phyloP scores from a whole-genome alignment of 2,888 invertebrate species.

The Pachydiplax longipennis region DNA sequence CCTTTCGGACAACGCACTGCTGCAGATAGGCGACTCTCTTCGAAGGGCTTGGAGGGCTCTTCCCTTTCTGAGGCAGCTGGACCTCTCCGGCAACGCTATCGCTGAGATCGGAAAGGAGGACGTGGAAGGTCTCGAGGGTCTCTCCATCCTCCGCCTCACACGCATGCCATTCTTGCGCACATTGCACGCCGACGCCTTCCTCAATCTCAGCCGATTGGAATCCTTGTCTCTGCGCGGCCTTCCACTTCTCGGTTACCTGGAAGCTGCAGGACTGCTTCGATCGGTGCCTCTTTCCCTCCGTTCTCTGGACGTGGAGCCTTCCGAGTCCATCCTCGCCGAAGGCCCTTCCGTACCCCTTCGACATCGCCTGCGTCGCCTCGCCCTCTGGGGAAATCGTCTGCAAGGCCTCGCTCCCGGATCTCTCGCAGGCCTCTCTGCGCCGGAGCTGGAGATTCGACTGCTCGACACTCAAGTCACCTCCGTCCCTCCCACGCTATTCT shows the following conservation, averaged over 20 bases:
- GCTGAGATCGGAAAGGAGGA: conserved; percentile 77
- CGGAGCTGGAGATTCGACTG: conserved; percentile 74
- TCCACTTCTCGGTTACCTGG: conserved; percentile 72
- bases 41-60: conserved; percentile 75
- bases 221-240: conserved; percentile 76
- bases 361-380: conserved; percentile 77
- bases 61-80: conserved; percentile 74
- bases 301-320: conserved; percentile 82
- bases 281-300: conserved; percentile 75
- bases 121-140: conserved; percentile 69
- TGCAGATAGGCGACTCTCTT: conserved; percentile 67
- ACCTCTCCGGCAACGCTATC: conserved; percentile 87
- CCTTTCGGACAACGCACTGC: conserved; percentile 74
- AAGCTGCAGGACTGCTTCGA: conserved; percentile 69
- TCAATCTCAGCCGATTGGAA: conserved; percentile 73
- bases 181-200: conserved; percentile 84
- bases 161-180: conserved; percentile 74
- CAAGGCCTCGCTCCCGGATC: conserved; percentile 77
- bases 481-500: conserved; percentile 82
- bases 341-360: conserved; percentile 81
- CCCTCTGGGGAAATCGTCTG: conserved; percentile 76
- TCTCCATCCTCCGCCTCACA: conserved; percentile 69
- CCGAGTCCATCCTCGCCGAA: conserved; percentile 81
- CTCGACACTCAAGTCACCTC: conserved; percentile 80
- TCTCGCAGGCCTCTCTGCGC: conserved; percentile 80